These are phyloP conservation scores for Crossocerus cetratus DNA, from an alignment of 2,888 invertebrate species.

Conservation along the genomic window DNA sequence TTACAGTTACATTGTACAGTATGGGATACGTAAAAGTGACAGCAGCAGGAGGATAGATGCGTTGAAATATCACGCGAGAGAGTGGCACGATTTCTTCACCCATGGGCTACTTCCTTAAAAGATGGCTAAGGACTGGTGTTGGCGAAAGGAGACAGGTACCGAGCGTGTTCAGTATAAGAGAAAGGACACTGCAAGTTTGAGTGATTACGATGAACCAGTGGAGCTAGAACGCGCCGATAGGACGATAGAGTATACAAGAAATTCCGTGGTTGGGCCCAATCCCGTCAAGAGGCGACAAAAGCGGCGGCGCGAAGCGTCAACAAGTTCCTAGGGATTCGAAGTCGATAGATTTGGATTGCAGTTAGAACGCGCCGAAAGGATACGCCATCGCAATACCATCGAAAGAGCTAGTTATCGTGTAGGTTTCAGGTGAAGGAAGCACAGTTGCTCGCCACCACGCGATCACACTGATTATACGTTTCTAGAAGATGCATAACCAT, in stretches of 20 bases:
- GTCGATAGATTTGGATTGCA: too few relatives aligned
- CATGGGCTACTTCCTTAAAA: constrained; percentile 27
- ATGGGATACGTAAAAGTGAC: constrained; percentile 73
- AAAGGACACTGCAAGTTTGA: constrained; percentile 43
- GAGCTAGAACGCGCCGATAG: neutral
- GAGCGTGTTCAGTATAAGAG: constrained; percentile 6
- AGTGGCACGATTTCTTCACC: constrained; percentile 57
- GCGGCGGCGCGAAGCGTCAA: too few relatives aligned
- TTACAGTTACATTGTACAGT: constrained; percentile 76
- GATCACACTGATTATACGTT: constrained; percentile 74
- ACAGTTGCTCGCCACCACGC: constrained; percentile 75
- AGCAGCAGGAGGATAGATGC: constrained; percentile 77
- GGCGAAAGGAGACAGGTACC: neutral
- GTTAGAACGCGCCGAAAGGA: too few relatives aligned
- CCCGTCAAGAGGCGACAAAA: too few relatives aligned
- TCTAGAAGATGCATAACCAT: constrained; percentile 55
- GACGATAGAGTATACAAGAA: neutral
- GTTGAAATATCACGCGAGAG: constrained; percentile 71
- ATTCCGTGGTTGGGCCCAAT: too few relatives aligned
- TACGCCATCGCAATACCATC: too few relatives aligned
- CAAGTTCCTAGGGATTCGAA: too few relatives aligned
- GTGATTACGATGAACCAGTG: constrained; percentile 51
- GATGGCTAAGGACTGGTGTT: constrained; percentile 25
- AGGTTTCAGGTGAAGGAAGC: constrained; percentile 68
- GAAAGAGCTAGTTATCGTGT: constrained; percentile 57